These are phyloP conservation scores for Calcarius lapponicus DNA, from an alignment of 2,797 vertebrate genomes.

Conservation along the genomic window DNA sequence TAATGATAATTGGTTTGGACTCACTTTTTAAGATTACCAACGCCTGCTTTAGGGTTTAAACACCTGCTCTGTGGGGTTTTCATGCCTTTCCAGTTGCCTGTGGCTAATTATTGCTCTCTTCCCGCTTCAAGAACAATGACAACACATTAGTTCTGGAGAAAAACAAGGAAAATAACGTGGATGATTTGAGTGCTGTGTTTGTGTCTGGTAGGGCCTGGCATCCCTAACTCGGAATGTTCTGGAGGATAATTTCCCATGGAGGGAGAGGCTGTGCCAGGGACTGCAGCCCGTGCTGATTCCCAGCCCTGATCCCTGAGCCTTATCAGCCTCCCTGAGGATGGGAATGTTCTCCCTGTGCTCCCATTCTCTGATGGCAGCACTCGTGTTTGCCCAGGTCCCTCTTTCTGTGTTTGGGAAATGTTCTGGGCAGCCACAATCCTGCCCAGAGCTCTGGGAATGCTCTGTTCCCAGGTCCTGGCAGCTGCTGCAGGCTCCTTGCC, in stretches of 20 bases:
- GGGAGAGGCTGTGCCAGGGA: background rate
- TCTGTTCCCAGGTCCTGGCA: background rate
- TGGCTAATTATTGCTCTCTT: background rate
- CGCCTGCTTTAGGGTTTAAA: background rate
- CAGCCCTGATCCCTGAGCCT: background rate
- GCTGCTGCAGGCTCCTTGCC: background rate
- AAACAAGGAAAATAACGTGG: fast-evolving
- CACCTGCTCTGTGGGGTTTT: background rate
- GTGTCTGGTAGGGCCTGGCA: background rate
- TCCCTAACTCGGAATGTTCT: background rate
- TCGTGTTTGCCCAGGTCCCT: background rate
- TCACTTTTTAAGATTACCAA: background rate
- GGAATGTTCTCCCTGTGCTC: background rate
- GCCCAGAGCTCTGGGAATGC: background rate
- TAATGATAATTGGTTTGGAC: background rate
- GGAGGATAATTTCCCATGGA: background rate
- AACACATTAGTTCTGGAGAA: background rate
- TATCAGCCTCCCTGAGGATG: background rate
- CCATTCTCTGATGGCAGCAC: background rate
- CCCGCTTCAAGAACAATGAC: background rate
- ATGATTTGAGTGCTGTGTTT: background rate
- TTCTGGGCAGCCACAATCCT: background rate
- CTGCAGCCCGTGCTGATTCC: background rate
- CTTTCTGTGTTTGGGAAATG: background rate
- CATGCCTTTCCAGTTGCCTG: background rate